phyloP scores from a whole-genome alignment of 2,888 invertebrate genomes.

The Chorisops tibialis region DNA sequence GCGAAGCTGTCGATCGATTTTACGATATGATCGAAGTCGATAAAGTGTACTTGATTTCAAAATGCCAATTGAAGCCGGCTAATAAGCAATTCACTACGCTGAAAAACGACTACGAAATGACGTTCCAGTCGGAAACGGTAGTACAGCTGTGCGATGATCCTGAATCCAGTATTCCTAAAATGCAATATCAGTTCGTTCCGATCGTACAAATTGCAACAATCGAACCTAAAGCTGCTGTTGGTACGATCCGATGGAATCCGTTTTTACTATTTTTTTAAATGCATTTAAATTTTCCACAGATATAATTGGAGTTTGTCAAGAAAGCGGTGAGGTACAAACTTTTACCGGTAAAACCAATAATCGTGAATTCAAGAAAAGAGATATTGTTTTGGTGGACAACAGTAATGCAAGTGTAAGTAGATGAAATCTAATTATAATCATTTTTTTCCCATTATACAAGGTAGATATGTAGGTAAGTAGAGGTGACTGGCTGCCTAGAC shows the following conservation, averaged over 20 bases:
- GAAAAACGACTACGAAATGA: constrained; percentile 96
- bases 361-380: constrained; percentile 84
- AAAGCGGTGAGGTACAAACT: constrained; percentile 65
- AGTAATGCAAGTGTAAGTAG: constrained; percentile 66
- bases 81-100: constrained; percentile 83
- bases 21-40: constrained; percentile 86
- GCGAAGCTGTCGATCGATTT: constrained; percentile 81
- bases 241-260: constrained; percentile 54
- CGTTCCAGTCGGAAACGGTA: constrained; percentile 72
- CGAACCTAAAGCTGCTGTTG: constrained; percentile 66
- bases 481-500: too few relatives aligned
- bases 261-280: too few relatives aligned
- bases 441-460: too few relatives aligned
- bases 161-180: constrained; percentile 64
- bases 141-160: constrained; percentile 59
- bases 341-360: constrained; percentile 72
- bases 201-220: constrained; percentile 70
- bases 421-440: background rate
- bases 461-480: too few relatives aligned
- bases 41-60: constrained; percentile 83
- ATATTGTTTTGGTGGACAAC: constrained; percentile 81
- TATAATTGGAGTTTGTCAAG: constrained; percentile 83
- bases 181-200: constrained; percentile 73
- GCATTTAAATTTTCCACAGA: too few relatives aligned
- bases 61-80: constrained; percentile 83